phyloP scores from a whole-genome alignment of 2,797 vertebrate genomes.

The Peromyscus eremicus region DNA sequence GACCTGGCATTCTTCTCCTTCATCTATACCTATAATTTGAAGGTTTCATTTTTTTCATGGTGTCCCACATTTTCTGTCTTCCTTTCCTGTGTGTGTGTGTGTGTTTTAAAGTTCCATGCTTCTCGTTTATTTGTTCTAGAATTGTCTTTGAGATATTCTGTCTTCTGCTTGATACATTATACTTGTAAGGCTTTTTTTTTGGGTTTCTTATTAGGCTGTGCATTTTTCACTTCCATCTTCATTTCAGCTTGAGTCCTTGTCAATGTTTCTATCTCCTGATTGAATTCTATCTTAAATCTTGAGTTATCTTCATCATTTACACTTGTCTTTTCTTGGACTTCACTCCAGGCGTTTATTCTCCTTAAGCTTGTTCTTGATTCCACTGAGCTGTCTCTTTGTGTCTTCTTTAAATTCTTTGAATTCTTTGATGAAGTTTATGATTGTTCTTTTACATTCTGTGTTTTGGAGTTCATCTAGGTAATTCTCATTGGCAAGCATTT shows the following conservation, averaged over 20 bases:
- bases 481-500: not conserved
- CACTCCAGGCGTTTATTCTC: not conserved
- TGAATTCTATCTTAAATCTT: no score
- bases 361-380: not conserved
- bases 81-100: not conserved
- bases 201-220: not conserved
- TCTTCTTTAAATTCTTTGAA: no score
- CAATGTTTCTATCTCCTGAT: no score
- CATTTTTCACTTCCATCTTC: not conserved
- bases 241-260: no score
- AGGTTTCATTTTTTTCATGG: no score
- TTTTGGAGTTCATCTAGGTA: not conserved
- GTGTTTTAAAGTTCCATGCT: not conserved
- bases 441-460: no score
- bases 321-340: not conserved
- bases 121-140: not conserved
- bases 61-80: not conserved
- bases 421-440: no score
- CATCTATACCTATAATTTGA: no score
- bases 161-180: not conserved
- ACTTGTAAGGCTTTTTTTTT: not conserved
- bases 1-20: no score
- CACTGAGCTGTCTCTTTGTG: no score
- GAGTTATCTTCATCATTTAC: no score
- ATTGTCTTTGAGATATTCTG: not conserved